Evolutionary conservation across 2,797 vertebrate species (phyloP).

Genomic region (Oryzias dopingdopingensis): DNA sequence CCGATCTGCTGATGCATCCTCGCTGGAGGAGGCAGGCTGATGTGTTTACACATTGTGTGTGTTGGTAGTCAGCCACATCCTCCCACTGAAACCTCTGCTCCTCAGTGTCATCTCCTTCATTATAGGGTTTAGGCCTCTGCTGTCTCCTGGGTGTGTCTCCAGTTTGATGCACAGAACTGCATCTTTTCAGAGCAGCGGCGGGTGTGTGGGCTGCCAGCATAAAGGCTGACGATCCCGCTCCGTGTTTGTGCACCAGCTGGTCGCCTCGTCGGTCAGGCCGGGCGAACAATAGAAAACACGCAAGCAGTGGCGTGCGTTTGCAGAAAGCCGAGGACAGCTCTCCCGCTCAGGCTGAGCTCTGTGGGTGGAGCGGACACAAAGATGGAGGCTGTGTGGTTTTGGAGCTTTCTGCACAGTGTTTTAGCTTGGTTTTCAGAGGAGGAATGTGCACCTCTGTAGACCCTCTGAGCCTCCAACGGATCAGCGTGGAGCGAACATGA

Average conservation of each 20-base stretch:
- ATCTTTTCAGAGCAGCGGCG: no score
- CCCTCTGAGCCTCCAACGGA: no score
- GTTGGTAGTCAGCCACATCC: constrained; percentile 7
- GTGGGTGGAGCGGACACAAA: constrained; percentile 43
- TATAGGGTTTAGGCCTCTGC: constrained; percentile 34
- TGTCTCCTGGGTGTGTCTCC: constrained; percentile 42
- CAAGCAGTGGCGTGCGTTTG: constrained; percentile 39
- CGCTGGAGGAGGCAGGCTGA: neutral
- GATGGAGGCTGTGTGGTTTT: constrained; percentile 47
- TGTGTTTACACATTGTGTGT: constrained; percentile 14
- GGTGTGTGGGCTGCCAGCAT: constrained; percentile 52
- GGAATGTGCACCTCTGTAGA: constrained; percentile 3
- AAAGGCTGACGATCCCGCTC: constrained; percentile 69
- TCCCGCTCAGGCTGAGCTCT: constrained; percentile 42
- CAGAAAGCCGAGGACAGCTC: constrained; percentile 39
- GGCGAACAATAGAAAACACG: constrained; percentile 68
- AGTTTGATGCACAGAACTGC: neutral
- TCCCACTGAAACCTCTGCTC: constrained; percentile 19
- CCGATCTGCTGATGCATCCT: constrained; percentile 14
- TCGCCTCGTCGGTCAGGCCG: constrained; percentile 57
- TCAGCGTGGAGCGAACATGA: no score
- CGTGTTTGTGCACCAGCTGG: constrained; percentile 72
- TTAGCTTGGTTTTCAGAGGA: constrained; percentile 23
- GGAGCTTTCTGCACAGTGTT: constrained; percentile 38
- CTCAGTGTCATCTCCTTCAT: constrained; percentile 30